Base-by-base conservation (phyloP, 2,113 vertebrate genomes). In the Sinocyclocheilus anshuiensis region DNA sequence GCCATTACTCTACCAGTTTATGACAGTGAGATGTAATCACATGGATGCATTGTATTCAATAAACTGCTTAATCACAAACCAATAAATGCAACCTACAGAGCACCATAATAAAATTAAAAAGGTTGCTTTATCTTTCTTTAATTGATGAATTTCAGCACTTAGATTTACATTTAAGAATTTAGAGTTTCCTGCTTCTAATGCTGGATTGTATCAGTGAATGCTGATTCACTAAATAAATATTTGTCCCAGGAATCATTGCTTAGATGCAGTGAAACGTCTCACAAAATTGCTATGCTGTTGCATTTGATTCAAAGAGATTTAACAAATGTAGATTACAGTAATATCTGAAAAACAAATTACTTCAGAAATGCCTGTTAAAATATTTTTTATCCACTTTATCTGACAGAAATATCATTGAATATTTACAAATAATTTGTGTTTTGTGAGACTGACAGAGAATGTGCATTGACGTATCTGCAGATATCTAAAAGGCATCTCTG, bases 1-100 rank as follows among this genome's bases (percentile, higher is more conserved):
- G 12, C 24, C 45, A 79, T 61, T n/a, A 71, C 39, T 42, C 39
- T 42, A 12, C 81, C 16, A 39, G 24, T 13, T 59, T 74, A 84
- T 77, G 77, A 77, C 24, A 53, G 22, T 48, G 57, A 48, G 59
- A 81, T 45, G 22, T 26, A 65, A 65, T 81, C 59, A 48, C 15
- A 65, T 22, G 18, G 7, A 69, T 77, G 7, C n/a, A 26, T 16
- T 77, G 29, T n/a, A 29, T n/a, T 33, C 18, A 79, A 59, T 15
- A 42, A 10, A 45, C 20, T 53, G 16, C 26, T 53, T 33, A 59
- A 59, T 36, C 2, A 78, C 53, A 57, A 36, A 57, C 50, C 53
- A 29, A 78, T 57, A 57, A 36, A 78, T 36, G 53, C 10, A 12
- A 71, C 6, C 29, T 9, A 75, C 72, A 15, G 2, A 71, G 29